Evolutionary conservation across 1,140 invertebrate species (phyloP), one percentile per base, ranked within the genome.

Genomic region (Plutomurus gul): DNA sequence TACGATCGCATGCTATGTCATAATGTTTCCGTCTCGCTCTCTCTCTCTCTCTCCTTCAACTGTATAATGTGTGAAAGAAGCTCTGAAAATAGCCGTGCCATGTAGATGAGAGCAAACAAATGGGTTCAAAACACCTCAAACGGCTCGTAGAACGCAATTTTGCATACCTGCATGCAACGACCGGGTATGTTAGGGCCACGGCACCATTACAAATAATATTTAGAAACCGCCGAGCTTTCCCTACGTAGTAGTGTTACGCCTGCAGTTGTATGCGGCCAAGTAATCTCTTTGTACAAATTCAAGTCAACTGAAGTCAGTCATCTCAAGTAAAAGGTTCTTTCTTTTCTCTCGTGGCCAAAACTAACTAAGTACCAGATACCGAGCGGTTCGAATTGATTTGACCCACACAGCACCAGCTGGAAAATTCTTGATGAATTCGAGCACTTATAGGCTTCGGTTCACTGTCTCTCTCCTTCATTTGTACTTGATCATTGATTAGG

Each of bases 341-440:
- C 10, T 18, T 30, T 27, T 60, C 51, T 33, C 30, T n/a, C n/a
- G n/a, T 43, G 11, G n/a, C n/a, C n/a, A n/a, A 13, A 43, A 43
- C 39, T 43, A 65, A 27, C 56, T 65, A 65, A 65, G 56, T 65
- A 27, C 56, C 56, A 65, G 56, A 25, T 65, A 65, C 56, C 22
- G 56, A 65, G 56, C 56, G 56, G 56, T 65, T 65, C 56, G 56
- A 65, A 65, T 65, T 65, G 56, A 65, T 65, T 65, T 65, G 56
- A 65, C 56, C 56, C 56, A 65, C n/a, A n/a, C 20, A 65, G 56
- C 56, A 36, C 56, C 20, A 22, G 18, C 25, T 30, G 13, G 27
- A 36, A 65, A 65, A 30, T 65, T 65, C 39, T n/a, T 65, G 36
- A 16, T 33, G 30, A 27, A 65, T 65, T 65, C 11, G 56, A 33